Conservation (phyloP, 2,113 vertebrate species). For the Phrynosoma platyrhinos region DNA sequence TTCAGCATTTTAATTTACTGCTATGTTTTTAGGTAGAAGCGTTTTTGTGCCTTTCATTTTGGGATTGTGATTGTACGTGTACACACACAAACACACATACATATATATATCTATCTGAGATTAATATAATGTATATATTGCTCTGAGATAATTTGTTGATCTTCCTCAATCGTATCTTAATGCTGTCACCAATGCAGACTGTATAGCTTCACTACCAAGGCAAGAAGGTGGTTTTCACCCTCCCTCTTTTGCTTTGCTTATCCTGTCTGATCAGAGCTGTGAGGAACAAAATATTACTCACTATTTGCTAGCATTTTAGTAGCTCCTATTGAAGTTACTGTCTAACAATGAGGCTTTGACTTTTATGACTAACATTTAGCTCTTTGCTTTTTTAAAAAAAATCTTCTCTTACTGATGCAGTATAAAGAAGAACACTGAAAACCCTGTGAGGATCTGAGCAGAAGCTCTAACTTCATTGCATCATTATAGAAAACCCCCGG, state of each 20-base stretch:
- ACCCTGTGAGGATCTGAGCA: neutral
- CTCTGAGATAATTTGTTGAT: neutral
- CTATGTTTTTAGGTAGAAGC: too few relatives aligned
- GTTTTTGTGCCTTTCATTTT: too few relatives aligned
- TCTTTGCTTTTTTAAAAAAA: too few relatives aligned
- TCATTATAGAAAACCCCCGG: neutral
- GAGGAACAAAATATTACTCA: neutral
- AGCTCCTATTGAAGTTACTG: neutral
- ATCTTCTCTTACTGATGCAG: too few relatives aligned
- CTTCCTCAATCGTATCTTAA: too few relatives aligned
- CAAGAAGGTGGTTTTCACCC: too few relatives aligned
- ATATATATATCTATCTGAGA: too few relatives aligned
- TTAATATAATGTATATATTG: neutral
- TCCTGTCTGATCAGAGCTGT: neutral
- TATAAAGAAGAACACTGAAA: neutral
- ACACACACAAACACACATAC: too few relatives aligned
- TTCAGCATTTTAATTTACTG: too few relatives aligned
- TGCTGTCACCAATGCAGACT: neutral
- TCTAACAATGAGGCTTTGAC: neutral
- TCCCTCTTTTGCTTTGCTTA: neutral
- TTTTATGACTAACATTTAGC: neutral
- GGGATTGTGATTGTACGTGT: too few relatives aligned
- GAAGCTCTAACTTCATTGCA: neutral
- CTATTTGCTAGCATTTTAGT: neutral
- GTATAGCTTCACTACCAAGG: neutral